Conservation (phyloP, 2,113 vertebrate genomes). For the Lipophrys pholis region DNA sequence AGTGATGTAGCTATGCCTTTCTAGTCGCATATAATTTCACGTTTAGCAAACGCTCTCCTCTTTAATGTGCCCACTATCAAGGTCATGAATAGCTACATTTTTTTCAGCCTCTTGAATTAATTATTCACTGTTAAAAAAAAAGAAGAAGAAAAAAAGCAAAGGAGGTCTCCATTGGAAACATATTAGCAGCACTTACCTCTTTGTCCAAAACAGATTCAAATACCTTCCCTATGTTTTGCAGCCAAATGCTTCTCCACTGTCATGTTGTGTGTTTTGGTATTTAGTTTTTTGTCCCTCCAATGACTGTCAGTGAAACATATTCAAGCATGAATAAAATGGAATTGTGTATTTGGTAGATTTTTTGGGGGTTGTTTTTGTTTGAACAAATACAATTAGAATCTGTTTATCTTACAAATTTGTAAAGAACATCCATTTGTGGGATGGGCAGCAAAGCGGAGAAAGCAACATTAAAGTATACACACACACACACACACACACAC, state of each 20-base stretch:
- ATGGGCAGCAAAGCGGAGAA: too few species aligned
- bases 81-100: slow-evolving; percentile 76
- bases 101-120: slow-evolving; percentile 65
- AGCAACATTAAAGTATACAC: too few species aligned
- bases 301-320: too few species aligned
- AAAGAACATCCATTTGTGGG: too few species aligned
- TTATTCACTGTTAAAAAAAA: slow-evolving; percentile 77
- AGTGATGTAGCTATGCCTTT: slow-evolving; percentile 78
- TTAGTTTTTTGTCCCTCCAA: too few species aligned
- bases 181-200: slow-evolving; percentile 22
- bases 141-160: slow-evolving; percentile 72
- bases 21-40: slow-evolving; percentile 82
- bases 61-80: slow-evolving; percentile 79
- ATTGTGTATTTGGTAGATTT: too few species aligned
- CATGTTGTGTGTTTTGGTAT: background rate
- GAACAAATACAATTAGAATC: too few species aligned
- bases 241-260: background rate
- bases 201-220: slow-evolving; percentile 6
- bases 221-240: slow-evolving; percentile 4
- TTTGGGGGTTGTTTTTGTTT: too few species aligned
- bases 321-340: too few species aligned
- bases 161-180: slow-evolving; percentile 30
- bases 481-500: too few species aligned
- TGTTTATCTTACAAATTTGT: too few species aligned
- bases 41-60: slow-evolving; percentile 76